Conservation (phyloP, 2,113 vertebrate species). For the Carettochelys insculpta region DNA sequence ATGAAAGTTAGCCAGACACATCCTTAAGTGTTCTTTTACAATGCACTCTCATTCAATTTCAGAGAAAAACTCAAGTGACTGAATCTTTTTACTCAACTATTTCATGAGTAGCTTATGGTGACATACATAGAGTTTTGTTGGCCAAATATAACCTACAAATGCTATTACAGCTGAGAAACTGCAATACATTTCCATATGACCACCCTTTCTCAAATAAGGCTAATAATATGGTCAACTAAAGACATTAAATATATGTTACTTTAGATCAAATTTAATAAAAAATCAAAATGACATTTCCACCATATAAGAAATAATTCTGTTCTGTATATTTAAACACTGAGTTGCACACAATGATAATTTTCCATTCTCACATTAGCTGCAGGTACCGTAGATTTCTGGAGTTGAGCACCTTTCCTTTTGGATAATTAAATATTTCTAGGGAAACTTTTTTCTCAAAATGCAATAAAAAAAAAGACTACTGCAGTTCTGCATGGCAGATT, state of each 20-base stretch:
- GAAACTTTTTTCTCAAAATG: not conserved
- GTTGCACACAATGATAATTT: not conserved
- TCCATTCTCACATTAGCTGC: not conserved
- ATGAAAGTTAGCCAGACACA: not conserved
- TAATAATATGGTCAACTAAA: not conserved
- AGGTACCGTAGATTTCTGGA: not conserved
- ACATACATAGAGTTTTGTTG: not conserved
- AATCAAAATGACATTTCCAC: not conserved
- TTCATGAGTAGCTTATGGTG: not conserved
- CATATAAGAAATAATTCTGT: not conserved
- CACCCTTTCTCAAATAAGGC: not conserved
- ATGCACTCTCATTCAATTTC: not conserved
- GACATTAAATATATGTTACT: not conserved
- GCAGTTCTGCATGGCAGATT: not conserved
- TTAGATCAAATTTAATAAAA: not conserved
- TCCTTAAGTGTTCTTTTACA: not conserved
- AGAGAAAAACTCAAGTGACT: not conserved
- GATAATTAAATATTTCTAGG: not conserved
- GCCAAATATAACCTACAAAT: not conserved
- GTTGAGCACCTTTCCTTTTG: not conserved
- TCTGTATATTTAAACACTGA: not conserved
- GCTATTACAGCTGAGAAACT: not conserved
- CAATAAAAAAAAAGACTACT: rapidly evolving
- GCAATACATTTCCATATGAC: not conserved
- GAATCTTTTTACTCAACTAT: not conserved